Evolutionary conservation across 2,797 vertebrate species (phyloP).

Genomic region (Manis pentadactyla): DNA sequence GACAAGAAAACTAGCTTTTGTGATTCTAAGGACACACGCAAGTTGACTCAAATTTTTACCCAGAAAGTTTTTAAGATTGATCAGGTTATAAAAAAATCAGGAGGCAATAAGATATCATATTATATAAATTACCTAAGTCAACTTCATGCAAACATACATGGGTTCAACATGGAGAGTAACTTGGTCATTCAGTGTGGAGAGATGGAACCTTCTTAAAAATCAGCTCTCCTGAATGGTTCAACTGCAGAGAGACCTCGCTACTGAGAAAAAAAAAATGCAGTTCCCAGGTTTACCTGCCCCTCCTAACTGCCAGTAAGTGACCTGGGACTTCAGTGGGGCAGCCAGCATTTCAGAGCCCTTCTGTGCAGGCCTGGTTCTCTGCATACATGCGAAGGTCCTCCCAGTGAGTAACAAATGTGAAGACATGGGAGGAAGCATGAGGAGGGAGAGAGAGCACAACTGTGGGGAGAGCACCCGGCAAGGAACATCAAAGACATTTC

Average conservation of each 20-base stretch:
- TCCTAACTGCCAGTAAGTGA: background rate
- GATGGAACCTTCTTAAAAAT: background rate
- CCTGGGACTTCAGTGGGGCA: rapidly evolving
- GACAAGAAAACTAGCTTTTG: background rate
- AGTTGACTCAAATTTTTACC: background rate
- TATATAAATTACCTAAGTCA: background rate
- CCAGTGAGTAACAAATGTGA: background rate
- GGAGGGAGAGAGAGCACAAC: background rate
- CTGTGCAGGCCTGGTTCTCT: background rate
- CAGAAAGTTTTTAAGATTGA: background rate
- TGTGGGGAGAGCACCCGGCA: rapidly evolving
- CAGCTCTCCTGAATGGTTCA: background rate
- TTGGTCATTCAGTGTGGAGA: background rate
- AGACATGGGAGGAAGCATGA: background rate
- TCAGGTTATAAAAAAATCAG: background rate
- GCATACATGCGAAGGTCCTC: background rate
- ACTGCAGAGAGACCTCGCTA: background rate
- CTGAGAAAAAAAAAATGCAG: background rate
- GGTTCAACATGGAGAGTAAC: background rate
- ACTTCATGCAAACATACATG: rapidly evolving
- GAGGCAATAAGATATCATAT: background rate
- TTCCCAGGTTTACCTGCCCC: background rate
- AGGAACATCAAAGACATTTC: background rate
- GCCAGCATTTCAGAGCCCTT: background rate
- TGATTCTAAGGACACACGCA: background rate